phyloP scores from a whole-genome alignment of 92 coral and sea anemone genomes.

The Phymanthus crucifer region DNA sequence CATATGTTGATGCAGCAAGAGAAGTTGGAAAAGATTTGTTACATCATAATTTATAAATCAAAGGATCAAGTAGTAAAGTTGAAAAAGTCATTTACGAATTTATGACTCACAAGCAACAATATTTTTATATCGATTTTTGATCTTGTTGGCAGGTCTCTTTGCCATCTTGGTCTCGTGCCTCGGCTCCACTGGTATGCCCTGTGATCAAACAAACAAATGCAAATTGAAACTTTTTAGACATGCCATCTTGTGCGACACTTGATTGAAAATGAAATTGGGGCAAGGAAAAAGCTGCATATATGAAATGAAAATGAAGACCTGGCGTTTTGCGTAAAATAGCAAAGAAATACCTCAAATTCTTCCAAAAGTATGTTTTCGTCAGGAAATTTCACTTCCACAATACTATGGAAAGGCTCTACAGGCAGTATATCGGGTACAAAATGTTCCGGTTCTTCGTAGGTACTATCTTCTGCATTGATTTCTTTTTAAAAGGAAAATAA shows the following conservation, averaged over 20 bases:
- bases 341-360: slow-evolving; percentile 10
- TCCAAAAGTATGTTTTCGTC: slow-evolving; percentile 9
- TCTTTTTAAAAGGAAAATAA: not conserved
- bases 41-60: too few relatives aligned
- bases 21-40: too few relatives aligned
- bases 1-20: too few relatives aligned
- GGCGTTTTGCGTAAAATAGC: too few relatives aligned
- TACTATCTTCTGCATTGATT: not conserved
- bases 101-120: slow-evolving; percentile 22
- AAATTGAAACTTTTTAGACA: too few relatives aligned
- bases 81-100: not conserved
- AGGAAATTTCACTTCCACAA: not conserved
- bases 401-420: not conserved
- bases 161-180: too few relatives aligned
- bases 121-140: slow-evolving; percentile 25
- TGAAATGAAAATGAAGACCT: not conserved
- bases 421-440: not conserved
- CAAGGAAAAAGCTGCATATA: not conserved
- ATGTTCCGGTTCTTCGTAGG: not conserved
- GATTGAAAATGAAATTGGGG: not conserved
- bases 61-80: too few relatives aligned
- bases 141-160: too few relatives aligned
- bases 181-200: slow-evolving; percentile 10
- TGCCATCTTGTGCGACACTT: not conserved
- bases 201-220: not conserved